Percentiles rank a stretch among this genome's conserved stretches.
Evolutionary conservation across 2,888 invertebrate genomes (phyloP).

Genomic region (Nomada ruficornis): DNA sequence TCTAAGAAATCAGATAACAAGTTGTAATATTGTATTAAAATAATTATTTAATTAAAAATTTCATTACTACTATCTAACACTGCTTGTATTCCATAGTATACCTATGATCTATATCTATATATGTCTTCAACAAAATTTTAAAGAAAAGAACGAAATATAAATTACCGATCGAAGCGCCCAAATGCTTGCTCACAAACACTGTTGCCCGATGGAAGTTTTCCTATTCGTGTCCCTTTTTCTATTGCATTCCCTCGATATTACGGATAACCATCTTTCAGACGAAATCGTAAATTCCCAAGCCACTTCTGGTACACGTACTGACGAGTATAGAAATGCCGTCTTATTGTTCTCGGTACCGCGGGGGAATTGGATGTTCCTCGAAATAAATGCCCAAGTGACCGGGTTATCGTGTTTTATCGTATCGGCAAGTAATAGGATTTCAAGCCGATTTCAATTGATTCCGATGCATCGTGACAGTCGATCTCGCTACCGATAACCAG

Average conservation of each 20-base stretch:
- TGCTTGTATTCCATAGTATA: too few species aligned
- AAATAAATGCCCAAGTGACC: conserved; percentile 53
- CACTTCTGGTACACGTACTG: conserved; percentile 18
- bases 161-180: too few species aligned
- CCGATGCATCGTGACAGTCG: conserved; percentile 60
- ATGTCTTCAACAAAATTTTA: too few species aligned
- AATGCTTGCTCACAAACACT: background rate
- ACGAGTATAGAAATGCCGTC: conserved; percentile 3
- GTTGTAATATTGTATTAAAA: too few species aligned
- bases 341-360: conserved; percentile 22
- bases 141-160: too few species aligned
- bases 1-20: too few species aligned
- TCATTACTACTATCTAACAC: too few species aligned
- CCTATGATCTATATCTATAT: too few species aligned
- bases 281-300: conserved; percentile 16
- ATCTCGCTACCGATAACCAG: conserved; percentile 58
- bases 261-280: conserved; percentile 1
- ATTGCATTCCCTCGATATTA: background rate
- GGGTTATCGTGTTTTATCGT: conserved; percentile 39
- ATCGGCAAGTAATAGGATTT: conserved; percentile 51
- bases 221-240: too few species aligned
- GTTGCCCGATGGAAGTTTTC: background rate
- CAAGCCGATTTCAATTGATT: conserved; percentile 60
- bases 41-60: too few species aligned
- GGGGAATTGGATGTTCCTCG: conserved; percentile 32